These are phyloP conservation scores for Antheraea assamensis DNA, from an alignment of 2,888 invertebrate species.

Conservation along the genomic window DNA sequence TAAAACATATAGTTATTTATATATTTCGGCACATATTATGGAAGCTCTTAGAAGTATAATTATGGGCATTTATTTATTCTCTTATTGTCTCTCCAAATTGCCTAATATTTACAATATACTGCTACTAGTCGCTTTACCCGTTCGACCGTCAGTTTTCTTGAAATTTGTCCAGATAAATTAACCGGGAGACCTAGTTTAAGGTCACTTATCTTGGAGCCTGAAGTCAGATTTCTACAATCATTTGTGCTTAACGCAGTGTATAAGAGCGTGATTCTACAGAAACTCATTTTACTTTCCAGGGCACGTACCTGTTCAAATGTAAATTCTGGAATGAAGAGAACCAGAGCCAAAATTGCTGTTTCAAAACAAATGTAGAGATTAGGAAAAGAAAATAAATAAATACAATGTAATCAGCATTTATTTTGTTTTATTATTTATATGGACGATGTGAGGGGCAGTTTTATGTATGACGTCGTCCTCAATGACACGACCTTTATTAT, in stretches of 20 bases:
- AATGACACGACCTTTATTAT: too few relatives aligned
- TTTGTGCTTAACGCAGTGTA: not conserved
- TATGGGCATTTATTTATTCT: too few relatives aligned
- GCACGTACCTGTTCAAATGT: conserved; percentile 29
- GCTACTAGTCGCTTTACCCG: too few relatives aligned
- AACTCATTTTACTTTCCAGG: conserved; percentile 25
- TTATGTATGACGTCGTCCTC: too few relatives aligned
- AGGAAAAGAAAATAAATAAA: not conserved
- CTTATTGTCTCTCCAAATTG: too few relatives aligned
- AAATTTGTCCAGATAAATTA: not conserved
- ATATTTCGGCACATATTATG: too few relatives aligned
- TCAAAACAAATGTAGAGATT: conserved; percentile 24
- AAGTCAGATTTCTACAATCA: not conserved
- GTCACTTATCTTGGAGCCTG: not conserved
- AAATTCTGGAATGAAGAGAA: conserved; percentile 26
- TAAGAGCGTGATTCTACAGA: not conserved
- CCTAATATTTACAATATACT: too few relatives aligned
- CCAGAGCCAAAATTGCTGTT: conserved; percentile 26
- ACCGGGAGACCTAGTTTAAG: not conserved
- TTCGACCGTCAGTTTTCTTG: too few relatives aligned
- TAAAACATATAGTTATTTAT: too few relatives aligned
- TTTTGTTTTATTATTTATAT: not conserved
- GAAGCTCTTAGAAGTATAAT: too few relatives aligned
- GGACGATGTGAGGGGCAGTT: too few relatives aligned
- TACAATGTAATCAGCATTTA: not conserved